Evolutionary conservation across 2,797 vertebrate genomes (phyloP).

Genomic region (Poeciliopsis paucimaculata): DNA sequence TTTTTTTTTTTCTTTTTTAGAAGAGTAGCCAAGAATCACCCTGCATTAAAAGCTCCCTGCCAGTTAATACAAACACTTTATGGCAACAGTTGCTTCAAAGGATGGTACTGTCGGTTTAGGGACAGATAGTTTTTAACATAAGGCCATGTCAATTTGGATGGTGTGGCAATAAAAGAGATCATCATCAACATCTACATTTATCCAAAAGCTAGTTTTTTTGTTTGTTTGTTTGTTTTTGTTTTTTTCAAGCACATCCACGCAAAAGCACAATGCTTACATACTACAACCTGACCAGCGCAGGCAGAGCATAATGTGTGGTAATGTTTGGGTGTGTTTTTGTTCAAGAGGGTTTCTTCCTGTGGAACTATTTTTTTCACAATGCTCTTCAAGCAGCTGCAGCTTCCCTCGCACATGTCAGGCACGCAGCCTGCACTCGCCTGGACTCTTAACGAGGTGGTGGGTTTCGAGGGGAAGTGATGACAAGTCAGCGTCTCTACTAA

Average conservation of each 20-base stretch:
- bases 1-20: no score
- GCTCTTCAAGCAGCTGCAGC: slow-evolving; percentile 64
- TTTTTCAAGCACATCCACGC: slow-evolving; percentile 3
- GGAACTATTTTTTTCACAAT: slow-evolving; percentile 61
- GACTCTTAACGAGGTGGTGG: slow-evolving; percentile 30
- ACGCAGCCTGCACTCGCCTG: slow-evolving; percentile 28
- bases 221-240: not conserved
- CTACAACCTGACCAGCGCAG: slow-evolving; percentile 34
- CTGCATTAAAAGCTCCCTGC: no score
- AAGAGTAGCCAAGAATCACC: not conserved
- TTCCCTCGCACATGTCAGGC: slow-evolving; percentile 40
- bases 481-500: slow-evolving; percentile 8
- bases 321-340: slow-evolving; percentile 68
- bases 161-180: not conserved
- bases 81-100: not conserved
- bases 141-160: not conserved
- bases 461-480: slow-evolving; percentile 28
- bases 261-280: slow-evolving; percentile 14
- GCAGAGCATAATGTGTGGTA: slow-evolving; percentile 44
- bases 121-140: not conserved
- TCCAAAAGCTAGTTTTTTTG: no score
- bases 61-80: not conserved
- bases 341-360: slow-evolving; percentile 62
- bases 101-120: not conserved
- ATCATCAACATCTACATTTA: not conserved